Evolutionary conservation across 2,888 invertebrate species (phyloP), one percentile per base, ranked within the genome.

Genomic region (Ischnura elegans): DNA sequence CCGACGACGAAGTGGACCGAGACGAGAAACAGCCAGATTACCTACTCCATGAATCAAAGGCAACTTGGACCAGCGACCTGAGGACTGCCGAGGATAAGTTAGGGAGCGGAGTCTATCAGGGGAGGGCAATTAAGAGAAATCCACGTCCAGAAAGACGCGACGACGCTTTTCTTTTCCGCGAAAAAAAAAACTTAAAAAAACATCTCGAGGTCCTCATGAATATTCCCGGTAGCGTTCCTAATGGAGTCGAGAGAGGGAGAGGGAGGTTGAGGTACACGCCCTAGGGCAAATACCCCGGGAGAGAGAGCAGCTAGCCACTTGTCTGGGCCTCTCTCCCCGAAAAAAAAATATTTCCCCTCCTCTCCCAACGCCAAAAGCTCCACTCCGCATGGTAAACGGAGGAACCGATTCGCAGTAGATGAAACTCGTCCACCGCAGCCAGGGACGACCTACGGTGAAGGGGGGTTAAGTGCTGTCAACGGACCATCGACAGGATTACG

Each of bases 401-500:
- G 76, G 25, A 36, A 76, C 76, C 36, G 76, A 76, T 76, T 76
- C 36, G 76, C 29, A 76, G 76, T 36, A 76, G 36, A 76, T 76
- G 36, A 36, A 76, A 76, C 76, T 36, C 29, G 36, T 36, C 76
- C 29, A 76, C 76, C 76, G 76, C 76, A 76, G 36, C 21, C 25
- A n/a, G 76, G 36, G n/a, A 76, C 61, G 76, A 76, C 0, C 13
- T 13, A 51, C 8, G 51, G 51, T 8, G 51, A 51, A 19, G 8
- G 8, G 10, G 36, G 76, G 29, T 36, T 76, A 76, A 76, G 76
- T 76, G 76, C 76, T 76, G 76, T 76, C 76, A 76, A 76, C 76
- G 76, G 76, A 76, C 76, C 36, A 29, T 76, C 76, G 5, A 36
- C 29, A 36, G 76, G 76, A 76, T 76, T 76, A 76, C 5, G 13